A percentile compares a stretch with the other conserved stretches of the same genome.
These are phyloP conservation scores for Volucella inanis DNA, from an alignment of 2,888 invertebrate species.

Conservation along the genomic window DNA sequence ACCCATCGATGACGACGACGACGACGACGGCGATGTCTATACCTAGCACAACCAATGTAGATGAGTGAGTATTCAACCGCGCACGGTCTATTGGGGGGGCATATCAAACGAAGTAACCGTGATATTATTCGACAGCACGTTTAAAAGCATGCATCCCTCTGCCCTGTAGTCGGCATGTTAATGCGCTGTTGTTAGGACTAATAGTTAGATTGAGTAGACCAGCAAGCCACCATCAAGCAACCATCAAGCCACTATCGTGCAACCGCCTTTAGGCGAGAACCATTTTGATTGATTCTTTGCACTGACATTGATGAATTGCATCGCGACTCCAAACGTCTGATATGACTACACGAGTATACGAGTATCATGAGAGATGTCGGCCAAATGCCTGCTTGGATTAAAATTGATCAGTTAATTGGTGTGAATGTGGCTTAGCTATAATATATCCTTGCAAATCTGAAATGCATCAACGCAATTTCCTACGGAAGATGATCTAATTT, in stretches of 20 bases:
- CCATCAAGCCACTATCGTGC: slow-evolving; percentile 38
- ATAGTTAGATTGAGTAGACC: slow-evolving; percentile 68
- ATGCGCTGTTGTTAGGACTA: slow-evolving; percentile 71
- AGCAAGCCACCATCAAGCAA: slow-evolving; percentile 50
- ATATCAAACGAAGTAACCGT: slow-evolving; percentile 67
- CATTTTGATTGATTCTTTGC: slow-evolving; percentile 71
- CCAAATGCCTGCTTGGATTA: slow-evolving; percentile 4
- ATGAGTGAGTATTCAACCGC: slow-evolving; percentile 41
- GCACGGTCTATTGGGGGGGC: slow-evolving; percentile 29
- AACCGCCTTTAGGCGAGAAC: slow-evolving; percentile 72
- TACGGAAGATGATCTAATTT: slow-evolving; percentile 47
- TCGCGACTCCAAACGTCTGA: slow-evolving; percentile 57
- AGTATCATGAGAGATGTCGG: slow-evolving; percentile 6
- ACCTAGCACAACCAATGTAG: slow-evolving; percentile 13
- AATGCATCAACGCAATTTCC: slow-evolving; percentile 45
- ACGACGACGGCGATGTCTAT: slow-evolving; percentile 14
- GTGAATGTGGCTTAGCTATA: background rate
- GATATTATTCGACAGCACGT: slow-evolving; percentile 71
- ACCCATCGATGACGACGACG: slow-evolving; percentile 10
- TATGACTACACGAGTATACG: background rate
- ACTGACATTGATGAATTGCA: slow-evolving; percentile 71
- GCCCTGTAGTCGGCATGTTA: slow-evolving; percentile 63
- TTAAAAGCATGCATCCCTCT: slow-evolving; percentile 31
- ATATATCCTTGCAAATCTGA: slow-evolving; percentile 2
- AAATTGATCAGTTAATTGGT: slow-evolving; percentile 63